A percentile compares a stretch with the other conserved stretches of the same genome.
Conservation (phyloP, 1,140 invertebrate species). For the Caenorhabditis briggsae region DNA sequence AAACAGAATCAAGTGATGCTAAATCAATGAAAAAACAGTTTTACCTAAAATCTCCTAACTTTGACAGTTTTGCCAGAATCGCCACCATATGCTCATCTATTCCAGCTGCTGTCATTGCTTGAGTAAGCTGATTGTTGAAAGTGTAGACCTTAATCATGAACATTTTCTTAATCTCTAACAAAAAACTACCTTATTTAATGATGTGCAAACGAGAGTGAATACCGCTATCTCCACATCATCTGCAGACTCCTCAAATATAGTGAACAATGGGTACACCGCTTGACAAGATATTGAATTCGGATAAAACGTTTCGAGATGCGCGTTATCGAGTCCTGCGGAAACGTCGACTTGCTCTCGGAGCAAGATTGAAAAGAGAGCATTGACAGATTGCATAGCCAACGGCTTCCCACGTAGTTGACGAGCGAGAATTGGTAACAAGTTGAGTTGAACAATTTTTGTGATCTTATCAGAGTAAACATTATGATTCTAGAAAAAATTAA, state of each 20-base stretch:
- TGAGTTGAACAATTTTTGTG: constrained; percentile 21
- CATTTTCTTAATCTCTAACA: not conserved
- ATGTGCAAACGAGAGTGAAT: constrained; percentile 14
- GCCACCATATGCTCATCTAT: constrained; percentile 32
- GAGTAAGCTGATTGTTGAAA: constrained; percentile 41
- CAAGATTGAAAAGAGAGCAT: constrained; percentile 19
- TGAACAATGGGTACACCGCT: constrained; percentile 1
- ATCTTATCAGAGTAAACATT: constrained; percentile 49
- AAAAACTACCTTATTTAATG: not conserved
- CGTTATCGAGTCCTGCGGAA: constrained; percentile 28
- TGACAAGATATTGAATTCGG: constrained; percentile 12
- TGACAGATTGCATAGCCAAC: constrained; percentile 40
- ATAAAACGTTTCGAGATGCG: constrained; percentile 31
- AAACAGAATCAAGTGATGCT: not conserved
- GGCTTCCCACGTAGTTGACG: not conserved
- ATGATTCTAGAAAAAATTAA: not conserved
- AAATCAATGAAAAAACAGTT: not conserved
- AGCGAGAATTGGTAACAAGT: constrained; percentile 3
- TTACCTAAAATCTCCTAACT: constrained; percentile 23
- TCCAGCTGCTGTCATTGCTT: constrained; percentile 38
- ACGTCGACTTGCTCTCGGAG: constrained; percentile 37
- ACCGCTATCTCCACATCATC: constrained; percentile 37
- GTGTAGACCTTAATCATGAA: constrained; percentile 1
- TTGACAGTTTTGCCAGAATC: not conserved
- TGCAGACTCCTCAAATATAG: constrained; percentile 24